These are phyloP conservation scores for Thera obeliscata DNA, from an alignment of 2,888 invertebrate genomes.

Conservation along the genomic window DNA sequence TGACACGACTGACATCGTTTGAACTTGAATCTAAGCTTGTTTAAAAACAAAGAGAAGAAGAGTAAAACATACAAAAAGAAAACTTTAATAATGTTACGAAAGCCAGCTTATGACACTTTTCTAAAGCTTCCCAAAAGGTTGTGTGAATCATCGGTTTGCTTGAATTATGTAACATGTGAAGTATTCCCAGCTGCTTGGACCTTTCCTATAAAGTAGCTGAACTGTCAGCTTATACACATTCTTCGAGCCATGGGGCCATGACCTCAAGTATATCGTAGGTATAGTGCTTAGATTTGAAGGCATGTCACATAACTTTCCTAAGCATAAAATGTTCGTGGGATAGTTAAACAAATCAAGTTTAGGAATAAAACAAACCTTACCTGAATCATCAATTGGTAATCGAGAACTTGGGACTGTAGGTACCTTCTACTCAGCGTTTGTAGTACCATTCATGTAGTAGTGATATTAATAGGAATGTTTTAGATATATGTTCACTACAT, in stretches of 20 bases:
- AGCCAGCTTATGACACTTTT: conserved; percentile 3
- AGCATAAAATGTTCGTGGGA: conserved; percentile 17
- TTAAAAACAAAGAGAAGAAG: background rate
- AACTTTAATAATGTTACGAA: background rate
- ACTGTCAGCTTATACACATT: conserved; percentile 34
- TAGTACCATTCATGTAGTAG: background rate
- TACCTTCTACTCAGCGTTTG: background rate
- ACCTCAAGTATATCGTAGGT: conserved; percentile 16
- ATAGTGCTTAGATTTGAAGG: conserved; percentile 28
- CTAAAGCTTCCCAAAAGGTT: conserved; percentile 12
- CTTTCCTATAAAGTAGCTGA: conserved; percentile 30
- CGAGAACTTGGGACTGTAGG: background rate
- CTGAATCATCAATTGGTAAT: conserved; percentile 1
- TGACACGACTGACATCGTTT: conserved; percentile 16
- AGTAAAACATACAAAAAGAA: background rate
- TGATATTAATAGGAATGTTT: background rate
- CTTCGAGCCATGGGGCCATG: conserved; percentile 25
- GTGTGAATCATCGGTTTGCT: conserved; percentile 19
- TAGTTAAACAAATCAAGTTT: conserved; percentile 11
- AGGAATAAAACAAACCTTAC: conserved; percentile 2
- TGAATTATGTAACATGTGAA: conserved; percentile 28
- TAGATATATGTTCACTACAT: too few species aligned
- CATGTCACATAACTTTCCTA: conserved; percentile 21
- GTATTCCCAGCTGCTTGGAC: conserved; percentile 26
- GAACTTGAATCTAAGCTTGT: conserved; percentile 8